A percentile compares a stretch with the other conserved stretches of the same genome.
Conservation (phyloP, 2,113 vertebrate species). For the Ptilonorhynchus violaceus region DNA sequence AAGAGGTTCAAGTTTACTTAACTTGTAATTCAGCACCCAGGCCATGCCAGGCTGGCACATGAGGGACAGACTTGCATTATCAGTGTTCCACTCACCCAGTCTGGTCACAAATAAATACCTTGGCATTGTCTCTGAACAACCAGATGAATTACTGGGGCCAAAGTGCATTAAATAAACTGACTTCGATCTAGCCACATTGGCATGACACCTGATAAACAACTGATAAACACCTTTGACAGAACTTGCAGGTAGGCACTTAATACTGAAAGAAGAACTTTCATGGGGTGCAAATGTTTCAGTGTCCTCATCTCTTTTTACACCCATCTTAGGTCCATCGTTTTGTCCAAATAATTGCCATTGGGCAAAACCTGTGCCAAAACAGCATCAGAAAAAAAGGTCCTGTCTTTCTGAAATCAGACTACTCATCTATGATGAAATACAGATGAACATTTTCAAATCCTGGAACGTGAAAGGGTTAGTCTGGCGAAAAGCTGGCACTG, state of each 20-base stretch:
- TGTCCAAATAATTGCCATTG: not conserved
- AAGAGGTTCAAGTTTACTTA: not conserved
- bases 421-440: not conserved
- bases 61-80: not conserved
- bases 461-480: not conserved
- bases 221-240: not conserved
- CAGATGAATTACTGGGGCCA: not conserved
- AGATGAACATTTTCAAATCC: not conserved
- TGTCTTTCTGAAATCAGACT: not conserved
- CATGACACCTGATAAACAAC: rapidly evolving
- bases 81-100: not conserved
- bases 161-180: not conserved
- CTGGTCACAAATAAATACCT: not conserved
- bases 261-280: not conserved
- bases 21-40: not conserved
- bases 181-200: not conserved
- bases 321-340: not conserved
- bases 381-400: not conserved
- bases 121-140: not conserved
- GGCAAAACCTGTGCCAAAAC: not conserved
- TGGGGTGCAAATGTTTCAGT: not conserved
- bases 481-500: not conserved
- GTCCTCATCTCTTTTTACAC: not conserved
- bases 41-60: not conserved
- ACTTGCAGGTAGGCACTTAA: not conserved